Base-by-base conservation (phyloP, 2,113 vertebrate genomes). In the Chionomys nivalis region DNA sequence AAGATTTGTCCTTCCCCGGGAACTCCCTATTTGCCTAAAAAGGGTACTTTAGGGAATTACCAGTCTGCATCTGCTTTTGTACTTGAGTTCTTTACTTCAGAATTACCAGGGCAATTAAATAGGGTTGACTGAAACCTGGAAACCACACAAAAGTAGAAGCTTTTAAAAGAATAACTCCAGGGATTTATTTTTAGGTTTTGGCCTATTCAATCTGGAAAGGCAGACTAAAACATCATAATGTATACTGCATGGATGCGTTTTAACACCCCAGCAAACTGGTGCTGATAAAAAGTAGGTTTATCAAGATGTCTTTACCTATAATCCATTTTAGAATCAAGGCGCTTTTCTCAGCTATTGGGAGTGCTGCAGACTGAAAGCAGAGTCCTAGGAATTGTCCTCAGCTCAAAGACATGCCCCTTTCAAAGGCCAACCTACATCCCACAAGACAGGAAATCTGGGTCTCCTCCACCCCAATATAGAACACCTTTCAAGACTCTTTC, bases 51-150 rank as follows among this genome's bases (percentile, higher is more conserved):
- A 66, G 92, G 26, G 33, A 55, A 14, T 90, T 26, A 13, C 3
- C 42, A 31, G 68, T 61, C 44, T 86, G 28, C 23, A 42, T n/a
- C 66, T 86, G 70, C 55, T 89, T 94, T 83, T 93, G 65, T 39
- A 31, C 28, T 5, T 5, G 7, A 92, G 75, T 89, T n/a, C 61
- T 86, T 66, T 66, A 47, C 61, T 90, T 92, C 23, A 19, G 63
- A 90, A 28, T 66, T 95, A 81, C 70, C 21, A 90, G 33, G 52
- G 75, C 79, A 95, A 73, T 82, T 92, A 90, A 91, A 75, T 31
- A 33, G n/a, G 52, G 36, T 58, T 36, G 77, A 92, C 92, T 89
- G 68, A 92, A 95, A 90, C 75, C 68, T 26, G 19, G 92, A 95
- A 78, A 28, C 63, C 79, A 87, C 26, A 47, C 76, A 63, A 73